A percentile compares a stretch with the other conserved stretches of the same genome.
These are phyloP conservation scores for Planiliza haematocheilus DNA, from an alignment of 2,113 vertebrate species.

Conservation along the genomic window DNA sequence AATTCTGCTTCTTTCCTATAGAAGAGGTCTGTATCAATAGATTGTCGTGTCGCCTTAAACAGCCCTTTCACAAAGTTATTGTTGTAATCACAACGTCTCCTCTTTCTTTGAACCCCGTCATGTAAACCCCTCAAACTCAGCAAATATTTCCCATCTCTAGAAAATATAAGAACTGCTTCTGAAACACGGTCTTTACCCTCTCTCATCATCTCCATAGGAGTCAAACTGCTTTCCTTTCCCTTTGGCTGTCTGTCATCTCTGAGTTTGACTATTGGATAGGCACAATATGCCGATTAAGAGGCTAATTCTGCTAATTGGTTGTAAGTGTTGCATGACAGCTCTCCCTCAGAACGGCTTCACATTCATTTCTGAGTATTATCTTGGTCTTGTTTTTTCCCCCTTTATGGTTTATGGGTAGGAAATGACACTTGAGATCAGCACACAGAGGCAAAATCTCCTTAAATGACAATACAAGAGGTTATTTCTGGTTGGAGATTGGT, in stretches of 20 bases:
- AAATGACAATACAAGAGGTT: slow-evolving; percentile 5
- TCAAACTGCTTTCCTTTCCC: slow-evolving; percentile 56
- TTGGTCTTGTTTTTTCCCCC: not conserved
- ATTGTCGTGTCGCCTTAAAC: too few species aligned
- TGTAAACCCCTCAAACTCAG: too few species aligned
- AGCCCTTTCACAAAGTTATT: too few species aligned
- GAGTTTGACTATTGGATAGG: slow-evolving; percentile 50
- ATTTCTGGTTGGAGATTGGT: slow-evolving; percentile 32
- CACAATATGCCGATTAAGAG: slow-evolving; percentile 66
- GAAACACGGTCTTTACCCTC: not conserved
- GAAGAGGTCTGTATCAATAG: too few species aligned
- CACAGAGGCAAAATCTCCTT: slow-evolving; percentile 6
- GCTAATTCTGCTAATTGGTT: slow-evolving; percentile 86
- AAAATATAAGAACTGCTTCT: not conserved
- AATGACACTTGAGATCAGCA: slow-evolving; percentile 6
- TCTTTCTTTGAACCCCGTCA: too few species aligned
- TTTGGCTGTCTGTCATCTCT: slow-evolving; percentile 58
- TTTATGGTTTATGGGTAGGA: not conserved
- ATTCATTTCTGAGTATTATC: slow-evolving; percentile 45
- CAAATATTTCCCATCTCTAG: not conserved
- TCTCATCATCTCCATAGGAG: slow-evolving; percentile 44
- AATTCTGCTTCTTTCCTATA: too few species aligned
- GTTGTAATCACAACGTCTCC: too few species aligned
- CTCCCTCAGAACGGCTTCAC: slow-evolving; percentile 64
- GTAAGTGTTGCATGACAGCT: slow-evolving; percentile 83